Conservation (phyloP, 1,140 invertebrate genomes). For the Dendroctonus valens region DNA sequence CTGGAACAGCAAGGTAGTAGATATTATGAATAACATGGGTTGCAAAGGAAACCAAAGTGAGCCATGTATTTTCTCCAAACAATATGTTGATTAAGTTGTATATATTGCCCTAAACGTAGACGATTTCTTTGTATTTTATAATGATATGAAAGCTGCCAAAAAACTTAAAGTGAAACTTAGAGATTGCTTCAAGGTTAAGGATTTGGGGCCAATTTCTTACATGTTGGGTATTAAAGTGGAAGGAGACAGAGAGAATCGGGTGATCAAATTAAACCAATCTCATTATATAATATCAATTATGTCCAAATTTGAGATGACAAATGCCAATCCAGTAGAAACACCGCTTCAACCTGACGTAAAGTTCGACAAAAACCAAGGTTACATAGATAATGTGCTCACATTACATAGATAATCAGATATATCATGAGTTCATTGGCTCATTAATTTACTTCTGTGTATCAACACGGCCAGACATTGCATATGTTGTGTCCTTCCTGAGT, state of each 20-base stretch:
- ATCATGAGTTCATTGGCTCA: constrained; percentile 46
- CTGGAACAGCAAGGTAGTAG: constrained; percentile 45
- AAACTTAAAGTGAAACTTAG: background rate
- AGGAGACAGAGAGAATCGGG: background rate
- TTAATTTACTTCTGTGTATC: constrained; percentile 47
- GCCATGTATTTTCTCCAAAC: constrained; percentile 1
- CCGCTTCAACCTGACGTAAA: constrained; percentile 9
- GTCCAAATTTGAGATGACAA: constrained; percentile 11
- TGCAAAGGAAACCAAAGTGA: constrained; percentile 12
- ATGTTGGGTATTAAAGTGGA: too few species aligned
- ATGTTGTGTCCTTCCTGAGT: constrained; percentile 44
- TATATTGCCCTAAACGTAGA: constrained; percentile 25
- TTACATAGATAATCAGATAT: too few species aligned
- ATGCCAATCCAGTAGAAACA: constrained; percentile 4
- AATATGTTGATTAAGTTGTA: constrained; percentile 6
- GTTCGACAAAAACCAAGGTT: constrained; percentile 5
- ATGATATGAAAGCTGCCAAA: constrained; percentile 14
- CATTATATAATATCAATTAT: constrained; percentile 16
- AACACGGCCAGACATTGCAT: constrained; percentile 51
- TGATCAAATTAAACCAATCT: constrained; percentile 12
- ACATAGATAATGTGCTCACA: constrained; percentile 17
- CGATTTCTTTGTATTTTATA: constrained; percentile 14
- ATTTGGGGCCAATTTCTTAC: too few species aligned
- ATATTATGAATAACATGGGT: constrained; percentile 4
- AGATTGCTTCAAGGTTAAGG: background rate